Base-by-base conservation (phyloP, 2,888 invertebrate species). In the Agriopis marginaria region DNA sequence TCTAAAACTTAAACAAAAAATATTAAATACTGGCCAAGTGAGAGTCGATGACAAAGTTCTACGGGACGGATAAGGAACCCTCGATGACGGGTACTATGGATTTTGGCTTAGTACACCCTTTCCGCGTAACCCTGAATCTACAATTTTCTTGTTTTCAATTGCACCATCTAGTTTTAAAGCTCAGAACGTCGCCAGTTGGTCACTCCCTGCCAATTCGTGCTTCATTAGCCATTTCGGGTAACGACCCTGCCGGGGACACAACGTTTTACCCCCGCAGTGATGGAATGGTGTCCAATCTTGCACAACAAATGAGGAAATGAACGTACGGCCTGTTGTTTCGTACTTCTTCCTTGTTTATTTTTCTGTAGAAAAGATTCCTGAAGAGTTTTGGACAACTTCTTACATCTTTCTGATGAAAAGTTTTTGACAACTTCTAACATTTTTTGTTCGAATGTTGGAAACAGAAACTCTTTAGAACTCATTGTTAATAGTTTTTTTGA, bases 191-290 rank as follows among this genome's bases (percentile, higher is more conserved):
- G 32, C 53, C 77, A 78, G 82, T 82, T 73, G 82, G 87, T 88
- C 87, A 86, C 88, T 84, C 88, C 89, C 89, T 86, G 89, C 87
- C 91, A 90, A 91, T 92, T 92, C 86, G 81, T 78, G 87, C 85
- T 93, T 93, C 93, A 93, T 93, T 93, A 93, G 92, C 83, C 76
- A 76, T 79, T 77, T 83, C 82, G 84, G 79, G 86, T 88, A 91
- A 91, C 89, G 89, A 89, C 79, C 77, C 76, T 80, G 84, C 86
- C 81, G 81, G 87, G 89, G 89, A 89, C 89, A 87, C 54, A 66
- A 59, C 32, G 69, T 70, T 54, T 32, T 39, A 54, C 54, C 68
- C 77, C 74, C 75, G 68, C 70, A 72, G 79, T 88, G 89, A 89
- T 87, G 90, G 88, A 90, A 87, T 83, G 80, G 82, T 84, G 87